Evolutionary conservation across 1,140 invertebrate species (phyloP), one percentile per base, ranked within the genome.

Genomic region (Nebria ingens): DNA sequence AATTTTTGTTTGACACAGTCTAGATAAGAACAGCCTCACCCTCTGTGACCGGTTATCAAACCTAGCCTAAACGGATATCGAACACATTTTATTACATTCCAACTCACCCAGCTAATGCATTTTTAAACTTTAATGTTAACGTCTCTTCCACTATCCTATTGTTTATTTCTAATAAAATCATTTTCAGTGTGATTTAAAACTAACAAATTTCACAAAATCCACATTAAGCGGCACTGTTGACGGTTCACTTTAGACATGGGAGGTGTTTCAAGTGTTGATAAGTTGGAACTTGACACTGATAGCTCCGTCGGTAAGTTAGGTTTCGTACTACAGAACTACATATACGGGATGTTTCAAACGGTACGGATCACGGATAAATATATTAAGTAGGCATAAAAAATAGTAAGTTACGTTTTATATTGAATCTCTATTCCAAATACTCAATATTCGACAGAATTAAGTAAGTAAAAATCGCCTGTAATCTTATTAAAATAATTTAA

Each of bases 141-240:
- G 93, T 93, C 76, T 98, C 95, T 79, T 97, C 91, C 62, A 98
- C 84, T 75, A 97, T 94, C 73, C 93, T 86, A 79, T 98, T 98
- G 76, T 97, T 94, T 76, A 97, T 95, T 83, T 98, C 96, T 65
- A 98, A 81, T 72, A 98, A 83, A 82, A 98, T 98, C 96, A 98
- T 98, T 76, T 73, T 83, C 75, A 69, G 53, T 17, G 6, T 11
- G n/a, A 45, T 45, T 45, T 45, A 12, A 45, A 6, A 45, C 15
- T 54, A 54, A 6, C 15, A 45, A 11, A 4, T 45, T 17, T 45
- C 40, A 45, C 40, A 17, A 45, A 45, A 45, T 12, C 40, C 40
- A 45, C 40, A 45, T 45, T 45, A 45, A 45, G 17, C 40, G 17
- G 40, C 40, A 45, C 40, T 45, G 40, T 45, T 45, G 9, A 17